Evolutionary conservation across 2,797 vertebrate genomes (phyloP), one percentile per base, ranked within the genome.

Genomic region (Pseudomugil gertrudae): DNA sequence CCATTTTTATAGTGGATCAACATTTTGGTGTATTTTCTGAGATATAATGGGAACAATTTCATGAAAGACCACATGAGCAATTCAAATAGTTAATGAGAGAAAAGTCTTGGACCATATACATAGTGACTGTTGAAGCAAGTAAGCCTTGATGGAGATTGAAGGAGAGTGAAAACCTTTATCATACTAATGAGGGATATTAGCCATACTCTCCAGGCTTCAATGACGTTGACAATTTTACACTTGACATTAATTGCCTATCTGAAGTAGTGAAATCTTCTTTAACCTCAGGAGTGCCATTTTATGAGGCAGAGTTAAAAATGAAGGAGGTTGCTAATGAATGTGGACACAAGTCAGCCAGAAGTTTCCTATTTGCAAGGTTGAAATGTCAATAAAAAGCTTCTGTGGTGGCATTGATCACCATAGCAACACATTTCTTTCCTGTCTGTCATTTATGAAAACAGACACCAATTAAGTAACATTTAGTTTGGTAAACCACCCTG

Each of bases 201-300:
- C 88, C 79, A 84, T 82, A 80, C 81, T 89, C 88, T 78, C 72
- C 67, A 78, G 76, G 82, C 86, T 82, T 83, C 87, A 86, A 85
- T 62, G 66, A 74, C 78, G 70, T 78, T 89, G 90, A 87, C 90
- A 92, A 90, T 92, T 93, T 92, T 92, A 91, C 84, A 89, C 92
- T 92, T 91, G 89, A 91, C 92, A 83, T 83, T 92, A 93, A 93
- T 93, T 92, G 91, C 87, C 78, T 89, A 85, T 91, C 83, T 87
- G 80, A 86, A 91, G 81, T 63, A 66, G 78, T 57, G 74, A 67
- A 86, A 85, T 85, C 63, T 82, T 87, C 85, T 84, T 84, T 76
- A 74, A 86, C 75, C 83, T 86, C 80, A 86, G 78, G 87, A 86
- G 90, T 80, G 76, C 78, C 74, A 85, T 91, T 91, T 88, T 77